Evolutionary conservation across 35 echinoderm and acorn worm genomes (phyloP), one percentile per base, ranked within the genome.

Genomic region (Apostichopus californicus): DNA sequence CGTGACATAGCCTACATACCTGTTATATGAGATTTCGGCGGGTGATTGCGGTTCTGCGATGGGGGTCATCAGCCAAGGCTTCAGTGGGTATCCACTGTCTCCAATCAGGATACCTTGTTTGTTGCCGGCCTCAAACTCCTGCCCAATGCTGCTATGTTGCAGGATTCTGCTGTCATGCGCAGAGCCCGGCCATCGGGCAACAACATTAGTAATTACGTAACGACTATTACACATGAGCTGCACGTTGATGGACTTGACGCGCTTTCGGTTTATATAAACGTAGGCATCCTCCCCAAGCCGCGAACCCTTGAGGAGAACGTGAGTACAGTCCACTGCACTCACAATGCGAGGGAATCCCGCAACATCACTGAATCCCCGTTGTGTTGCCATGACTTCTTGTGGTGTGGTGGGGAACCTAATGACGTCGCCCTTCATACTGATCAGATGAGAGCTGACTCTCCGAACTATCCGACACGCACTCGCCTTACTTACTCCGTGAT

Each of bases 141-240:
- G 81, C 3, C 81, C 81, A 28, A 85, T 85, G 81, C 20, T 85
- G 1, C 1, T 80, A 46, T 80, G 78, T n/a, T 46, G 78, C 78
- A 80, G 5, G 18, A 80, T 80, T n/a, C 78, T n/a, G 5, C 28
- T 80, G 78, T 80, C 78, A 80, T 80, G 5, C 78, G 78, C 78
- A 80, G 78, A 80, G 78, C 78, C 78, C 18, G 78, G 78, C 78
- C 5, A 80, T 46, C 78, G 78, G 78, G 78, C 78, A n/a, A 80
- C 78, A 80, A 46, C 2, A 80, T 80, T 46, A 46, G 2, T 80
- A 25, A 80, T 46, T 80, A 46, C 2, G 68, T 72, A 72, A 72
- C 3, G 68, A 1, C 68, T 80, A 4, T 80, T 46, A 46, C 78
- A 80, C 78, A 80, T 80, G 18, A 80, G 78, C 28, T 80, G 78